phyloP scores from a whole-genome alignment of 2,113 vertebrate species.

The Corythaeola cristata region DNA sequence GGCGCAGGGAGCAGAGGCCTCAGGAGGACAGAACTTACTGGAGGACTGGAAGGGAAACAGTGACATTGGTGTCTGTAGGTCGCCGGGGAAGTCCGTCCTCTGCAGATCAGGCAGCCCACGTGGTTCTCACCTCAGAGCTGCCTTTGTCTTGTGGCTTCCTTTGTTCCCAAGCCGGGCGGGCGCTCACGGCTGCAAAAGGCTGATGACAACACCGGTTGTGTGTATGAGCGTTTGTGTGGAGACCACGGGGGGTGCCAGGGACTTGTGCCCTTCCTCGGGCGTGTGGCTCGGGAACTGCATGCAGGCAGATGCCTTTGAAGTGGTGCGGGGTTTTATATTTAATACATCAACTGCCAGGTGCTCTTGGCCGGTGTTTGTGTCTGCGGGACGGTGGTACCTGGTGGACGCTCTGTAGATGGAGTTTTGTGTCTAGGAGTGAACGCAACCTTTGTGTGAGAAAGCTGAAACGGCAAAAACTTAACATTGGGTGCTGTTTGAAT shows the following conservation, averaged over 20 bases:
- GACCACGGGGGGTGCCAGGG: not conserved
- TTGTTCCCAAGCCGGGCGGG: not conserved
- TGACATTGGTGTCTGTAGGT: not conserved
- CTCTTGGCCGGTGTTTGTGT: not conserved
- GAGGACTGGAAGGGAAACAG: not conserved
- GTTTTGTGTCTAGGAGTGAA: not conserved
- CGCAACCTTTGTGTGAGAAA: not conserved
- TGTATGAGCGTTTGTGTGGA: too few species aligned
- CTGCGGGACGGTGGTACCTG: not conserved
- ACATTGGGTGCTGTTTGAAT: not conserved
- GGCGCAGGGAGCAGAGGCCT: fast-evolving
- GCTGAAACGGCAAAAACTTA: not conserved
- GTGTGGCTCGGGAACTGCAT: not conserved
- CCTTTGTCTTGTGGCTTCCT: not conserved
- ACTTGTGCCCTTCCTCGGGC: not conserved
- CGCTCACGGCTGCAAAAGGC: not conserved
- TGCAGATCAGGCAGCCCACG: not conserved
- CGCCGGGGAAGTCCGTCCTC: not conserved
- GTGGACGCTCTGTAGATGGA: not conserved
- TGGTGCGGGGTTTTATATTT: not conserved
- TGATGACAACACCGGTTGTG: too few species aligned
- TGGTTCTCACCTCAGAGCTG: not conserved
- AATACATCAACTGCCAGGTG: not conserved
- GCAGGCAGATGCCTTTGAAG: not conserved
- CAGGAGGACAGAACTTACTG: not conserved